phyloP scores from a whole-genome alignment of 2,113 vertebrate genomes.

The Myotis brandtii region DNA sequence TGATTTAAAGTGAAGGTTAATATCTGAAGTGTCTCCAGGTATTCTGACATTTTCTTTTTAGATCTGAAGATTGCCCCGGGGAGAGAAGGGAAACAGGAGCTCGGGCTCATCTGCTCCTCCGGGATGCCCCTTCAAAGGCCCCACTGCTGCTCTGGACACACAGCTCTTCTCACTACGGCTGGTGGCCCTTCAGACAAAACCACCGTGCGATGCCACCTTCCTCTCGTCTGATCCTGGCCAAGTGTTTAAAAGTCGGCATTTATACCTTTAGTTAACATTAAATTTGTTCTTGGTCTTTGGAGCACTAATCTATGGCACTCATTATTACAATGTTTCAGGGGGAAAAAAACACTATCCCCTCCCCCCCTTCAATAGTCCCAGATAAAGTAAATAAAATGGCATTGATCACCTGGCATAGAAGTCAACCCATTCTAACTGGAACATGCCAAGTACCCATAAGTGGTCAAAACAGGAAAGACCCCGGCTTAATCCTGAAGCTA shows the following conservation, averaged over 20 bases:
- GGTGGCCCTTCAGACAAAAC: neutral
- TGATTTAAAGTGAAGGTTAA: neutral
- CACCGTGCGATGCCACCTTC: neutral
- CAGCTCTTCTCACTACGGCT: neutral
- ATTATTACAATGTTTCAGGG: neutral
- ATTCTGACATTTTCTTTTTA: neutral
- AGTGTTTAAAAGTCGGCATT: slow-evolving; percentile 35
- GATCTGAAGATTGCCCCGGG: neutral
- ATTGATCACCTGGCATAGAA: neutral
- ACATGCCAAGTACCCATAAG: slow-evolving; percentile 8
- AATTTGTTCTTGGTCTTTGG: neutral
- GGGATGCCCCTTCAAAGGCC: fast-evolving
- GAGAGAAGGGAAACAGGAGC: neutral
- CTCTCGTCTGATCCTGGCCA: neutral
- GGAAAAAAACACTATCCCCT: neutral
- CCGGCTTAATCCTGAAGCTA: neutral
- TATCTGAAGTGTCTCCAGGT: neutral
- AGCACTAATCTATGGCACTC: neutral
- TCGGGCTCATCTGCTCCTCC: neutral
- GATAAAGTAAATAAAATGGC: slow-evolving; percentile 30
- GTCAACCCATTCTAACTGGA: neutral
- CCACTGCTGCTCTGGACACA: neutral
- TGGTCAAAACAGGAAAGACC: neutral
- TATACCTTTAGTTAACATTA: neutral
- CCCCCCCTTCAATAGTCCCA: neutral